These are phyloP conservation scores for Polymixis flavicincta DNA, from an alignment of 2,888 invertebrate genomes.

Conservation along the genomic window DNA sequence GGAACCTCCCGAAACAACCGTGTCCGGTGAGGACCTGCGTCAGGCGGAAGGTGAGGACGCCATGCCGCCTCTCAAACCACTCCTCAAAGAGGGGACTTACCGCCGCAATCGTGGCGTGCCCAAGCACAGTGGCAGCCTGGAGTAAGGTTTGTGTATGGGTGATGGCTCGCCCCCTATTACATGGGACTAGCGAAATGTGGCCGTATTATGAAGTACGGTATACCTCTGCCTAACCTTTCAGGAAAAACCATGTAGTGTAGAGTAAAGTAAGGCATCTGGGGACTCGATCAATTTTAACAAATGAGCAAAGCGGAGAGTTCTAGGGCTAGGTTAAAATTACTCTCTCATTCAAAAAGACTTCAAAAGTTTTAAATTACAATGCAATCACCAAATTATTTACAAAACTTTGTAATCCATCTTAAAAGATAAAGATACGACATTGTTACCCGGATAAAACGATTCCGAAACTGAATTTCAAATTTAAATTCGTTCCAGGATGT, in stretches of 20 bases:
- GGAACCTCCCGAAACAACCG: too few species aligned
- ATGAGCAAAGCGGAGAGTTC: neutral
- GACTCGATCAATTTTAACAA: neutral
- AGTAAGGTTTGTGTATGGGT: too few species aligned
- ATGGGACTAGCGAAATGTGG: too few species aligned
- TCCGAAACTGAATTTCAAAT: constrained; percentile 77
- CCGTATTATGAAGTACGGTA: too few species aligned
- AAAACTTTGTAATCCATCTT: constrained; percentile 37
- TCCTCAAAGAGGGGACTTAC: too few species aligned
- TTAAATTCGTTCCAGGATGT: constrained; percentile 79
- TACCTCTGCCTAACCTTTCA: too few species aligned
- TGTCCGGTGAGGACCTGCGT: too few species aligned
- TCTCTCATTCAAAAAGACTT: neutral
- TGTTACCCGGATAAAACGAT: constrained; percentile 63
- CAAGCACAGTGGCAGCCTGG: too few species aligned
- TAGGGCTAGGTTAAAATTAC: neutral
- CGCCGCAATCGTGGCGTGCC: too few species aligned
- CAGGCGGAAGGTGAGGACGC: too few species aligned
- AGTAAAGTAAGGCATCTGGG: neutral
- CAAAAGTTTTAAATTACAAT: constrained; percentile 22
- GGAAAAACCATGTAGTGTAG: neutral
- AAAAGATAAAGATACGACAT: constrained; percentile 33
- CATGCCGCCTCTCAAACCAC: too few species aligned
- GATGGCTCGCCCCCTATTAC: too few species aligned
- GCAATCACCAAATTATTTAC: constrained; percentile 19